Percentiles rank a stretch among this genome's conserved stretches.
Evolutionary conservation across 2,113 vertebrate species (phyloP).

Genomic region (Lepidothrix coronata): DNA sequence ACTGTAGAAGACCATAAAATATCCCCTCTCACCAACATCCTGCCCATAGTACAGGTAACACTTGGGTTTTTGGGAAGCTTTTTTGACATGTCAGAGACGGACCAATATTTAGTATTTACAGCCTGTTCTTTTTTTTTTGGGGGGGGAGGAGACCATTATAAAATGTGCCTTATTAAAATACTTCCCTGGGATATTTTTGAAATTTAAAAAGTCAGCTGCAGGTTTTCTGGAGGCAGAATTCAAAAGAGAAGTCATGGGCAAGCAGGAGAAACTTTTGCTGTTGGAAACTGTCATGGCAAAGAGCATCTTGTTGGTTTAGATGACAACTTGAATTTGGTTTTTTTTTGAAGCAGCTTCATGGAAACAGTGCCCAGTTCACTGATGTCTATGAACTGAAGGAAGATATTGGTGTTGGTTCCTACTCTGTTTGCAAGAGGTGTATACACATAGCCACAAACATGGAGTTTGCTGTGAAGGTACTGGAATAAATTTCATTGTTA

Average conservation of each 20-base stretch:
- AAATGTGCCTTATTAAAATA: background rate
- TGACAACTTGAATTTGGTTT: background rate
- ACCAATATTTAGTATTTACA: background rate
- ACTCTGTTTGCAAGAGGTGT: conserved; percentile 96
- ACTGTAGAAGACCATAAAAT: conserved; percentile 90
- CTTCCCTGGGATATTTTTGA: background rate
- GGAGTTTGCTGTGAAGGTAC: conserved; percentile 97
- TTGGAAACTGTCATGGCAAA: background rate
- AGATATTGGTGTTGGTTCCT: conserved; percentile 96
- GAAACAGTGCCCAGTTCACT: conserved; percentile 84
- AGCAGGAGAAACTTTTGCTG: background rate
- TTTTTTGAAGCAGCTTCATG: conserved; percentile 83
- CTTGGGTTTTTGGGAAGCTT: background rate
- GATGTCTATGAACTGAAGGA: conserved; percentile 94
- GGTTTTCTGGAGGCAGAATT: background rate
- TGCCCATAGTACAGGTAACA: conserved; percentile 91
- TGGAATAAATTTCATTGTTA: background rate
- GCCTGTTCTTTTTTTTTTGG: background rate
- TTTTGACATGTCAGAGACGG: background rate
- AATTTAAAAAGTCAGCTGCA: background rate
- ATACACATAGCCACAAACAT: conserved; percentile 86
- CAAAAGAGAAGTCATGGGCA: background rate
- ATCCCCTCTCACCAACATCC: conserved; percentile 85
- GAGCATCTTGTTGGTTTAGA: background rate
- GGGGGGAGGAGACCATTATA: background rate